Evolutionary conservation across 53 echinoderm and acorn worm genomes (phyloP).

Genomic region (Echinarachnius parma): DNA sequence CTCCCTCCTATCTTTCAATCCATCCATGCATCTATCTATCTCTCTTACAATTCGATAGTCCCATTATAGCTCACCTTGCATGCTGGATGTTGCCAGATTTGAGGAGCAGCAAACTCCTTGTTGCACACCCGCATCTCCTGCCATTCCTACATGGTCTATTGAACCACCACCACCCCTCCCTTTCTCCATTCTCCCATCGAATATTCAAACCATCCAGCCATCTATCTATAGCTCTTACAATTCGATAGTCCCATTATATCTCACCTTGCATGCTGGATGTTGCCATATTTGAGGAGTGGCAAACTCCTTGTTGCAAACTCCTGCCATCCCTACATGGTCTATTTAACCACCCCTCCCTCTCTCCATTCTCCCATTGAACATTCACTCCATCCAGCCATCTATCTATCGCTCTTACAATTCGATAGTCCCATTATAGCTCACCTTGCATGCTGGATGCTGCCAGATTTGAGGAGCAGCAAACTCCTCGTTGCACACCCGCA

Average conservation of each 20-base stretch:
- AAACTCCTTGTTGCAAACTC: conserved; percentile 36
- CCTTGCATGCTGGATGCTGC: conserved; percentile 51
- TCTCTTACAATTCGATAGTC: neutral
- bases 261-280: conserved; percentile 50
- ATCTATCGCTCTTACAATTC: too few relatives aligned
- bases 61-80: conserved; percentile 27
- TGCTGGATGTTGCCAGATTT: conserved; percentile 9
- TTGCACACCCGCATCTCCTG: conserved; percentile 13
- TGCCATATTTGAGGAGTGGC: conserved; percentile 49
- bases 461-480: conserved; percentile 52
- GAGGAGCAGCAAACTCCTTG: conserved; percentile 19
- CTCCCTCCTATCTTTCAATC: neutral
- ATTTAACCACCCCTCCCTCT: neutral
- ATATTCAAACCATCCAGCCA: neutral
- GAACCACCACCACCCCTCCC: neutral
- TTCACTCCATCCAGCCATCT: too few relatives aligned
- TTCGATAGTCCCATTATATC: too few relatives aligned
- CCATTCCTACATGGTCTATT: neutral
- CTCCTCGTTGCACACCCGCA: conserved; percentile 48
- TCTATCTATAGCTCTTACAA: too few relatives aligned
- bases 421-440: too few relatives aligned
- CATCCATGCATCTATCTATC: neutral
- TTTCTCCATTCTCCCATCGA: neutral
- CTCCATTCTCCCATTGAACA: neutral
- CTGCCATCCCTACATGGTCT: neutral